These are phyloP conservation scores for Stictonetta naevosa DNA, from an alignment of 2,113 vertebrate species.

Conservation along the genomic window DNA sequence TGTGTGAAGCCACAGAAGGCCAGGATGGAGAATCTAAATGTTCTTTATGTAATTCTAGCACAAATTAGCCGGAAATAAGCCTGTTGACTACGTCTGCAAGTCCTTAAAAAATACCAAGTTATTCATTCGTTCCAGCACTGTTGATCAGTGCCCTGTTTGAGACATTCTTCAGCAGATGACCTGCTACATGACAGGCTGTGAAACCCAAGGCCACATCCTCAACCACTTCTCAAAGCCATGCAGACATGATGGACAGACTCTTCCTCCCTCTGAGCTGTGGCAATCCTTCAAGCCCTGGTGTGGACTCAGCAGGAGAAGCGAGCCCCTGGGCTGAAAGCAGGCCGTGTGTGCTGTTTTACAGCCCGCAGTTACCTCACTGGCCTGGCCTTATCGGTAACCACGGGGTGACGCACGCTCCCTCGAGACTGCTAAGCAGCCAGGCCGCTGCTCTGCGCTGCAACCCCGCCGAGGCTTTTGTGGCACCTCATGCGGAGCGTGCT, in stretches of 20 bases:
- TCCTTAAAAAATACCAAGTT: background rate
- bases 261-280: fast-evolving
- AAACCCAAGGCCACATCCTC: background rate
- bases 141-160: background rate
- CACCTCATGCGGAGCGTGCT: fast-evolving
- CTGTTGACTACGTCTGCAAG: fast-evolving
- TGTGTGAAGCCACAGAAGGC: fast-evolving
- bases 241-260: background rate
- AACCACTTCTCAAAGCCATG: background rate
- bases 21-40: fast-evolving
- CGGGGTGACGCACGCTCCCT: background rate
- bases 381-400: too few species aligned
- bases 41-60: background rate
- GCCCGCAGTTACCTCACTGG: fast-evolving
- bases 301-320: fast-evolving
- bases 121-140: background rate
- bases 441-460: fast-evolving
- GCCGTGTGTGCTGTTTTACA: fast-evolving
- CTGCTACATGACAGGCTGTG: background rate
- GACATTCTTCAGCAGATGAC: fast-evolving
- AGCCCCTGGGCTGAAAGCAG: background rate
- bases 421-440: too few species aligned
- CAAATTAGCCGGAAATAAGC: background rate
- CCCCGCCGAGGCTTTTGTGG: background rate
- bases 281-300: background rate